Evolutionary conservation across 2,113 vertebrate species (phyloP).

Genomic region (Grammomys surdaster): DNA sequence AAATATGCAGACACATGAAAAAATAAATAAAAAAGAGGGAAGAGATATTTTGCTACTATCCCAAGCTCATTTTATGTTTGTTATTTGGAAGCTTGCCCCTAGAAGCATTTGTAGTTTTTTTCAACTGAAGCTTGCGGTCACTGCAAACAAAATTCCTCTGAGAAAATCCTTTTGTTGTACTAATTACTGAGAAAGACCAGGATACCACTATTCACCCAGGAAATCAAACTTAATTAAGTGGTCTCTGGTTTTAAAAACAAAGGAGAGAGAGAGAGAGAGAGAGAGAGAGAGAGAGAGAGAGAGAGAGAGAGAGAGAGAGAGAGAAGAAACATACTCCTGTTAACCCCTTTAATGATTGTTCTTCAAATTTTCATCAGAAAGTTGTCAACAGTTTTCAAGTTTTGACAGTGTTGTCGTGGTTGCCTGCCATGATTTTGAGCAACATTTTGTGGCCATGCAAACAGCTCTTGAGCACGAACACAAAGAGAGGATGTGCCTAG

Average conservation of each 20-base stretch:
- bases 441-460: neutral
- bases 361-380: conserved; percentile 28
- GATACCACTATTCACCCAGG: neutral
- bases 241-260: conserved; percentile 37
- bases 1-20: neutral
- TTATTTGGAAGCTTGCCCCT: neutral
- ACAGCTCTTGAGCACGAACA: neutral
- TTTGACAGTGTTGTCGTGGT: neutral
- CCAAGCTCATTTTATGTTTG: neutral
- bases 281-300: neutral
- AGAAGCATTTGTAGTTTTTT: neutral
- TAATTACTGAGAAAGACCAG: neutral
- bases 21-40: neutral
- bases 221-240: conserved; percentile 10
- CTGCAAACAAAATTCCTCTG: conserved; percentile 24
- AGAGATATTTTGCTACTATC: neutral
- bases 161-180: neutral
- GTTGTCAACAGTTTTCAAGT: neutral
- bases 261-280: no score
- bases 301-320: neutral
- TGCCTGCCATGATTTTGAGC: neutral
- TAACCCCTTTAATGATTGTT: neutral
- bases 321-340: neutral
- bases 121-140: neutral
- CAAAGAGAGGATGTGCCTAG: no score